Evolutionary conservation across 2,113 vertebrate genomes (phyloP), one percentile per base, ranked within the genome.

Genomic region (Sturnus vulgaris): DNA sequence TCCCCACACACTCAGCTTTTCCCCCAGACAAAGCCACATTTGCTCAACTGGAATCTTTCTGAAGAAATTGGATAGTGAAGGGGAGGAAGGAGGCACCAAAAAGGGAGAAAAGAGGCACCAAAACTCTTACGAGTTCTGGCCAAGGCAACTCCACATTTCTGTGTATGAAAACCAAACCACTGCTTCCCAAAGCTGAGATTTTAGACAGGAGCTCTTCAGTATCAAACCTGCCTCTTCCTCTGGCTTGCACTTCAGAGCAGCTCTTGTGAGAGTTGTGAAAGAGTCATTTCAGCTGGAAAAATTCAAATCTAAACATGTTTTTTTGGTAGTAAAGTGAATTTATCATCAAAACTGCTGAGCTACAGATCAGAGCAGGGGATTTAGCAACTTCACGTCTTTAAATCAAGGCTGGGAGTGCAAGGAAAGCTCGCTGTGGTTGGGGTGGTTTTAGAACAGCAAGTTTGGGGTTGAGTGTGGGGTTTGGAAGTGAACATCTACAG

Each of bases 401-500:
- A 89, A 79, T 79, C 77, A 60, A 78, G 77, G 33, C 30, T 56
- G 71, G 68, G 42, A 3, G 8, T 6, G 56, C 46, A 77, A 61
- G 2, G 8, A 71, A 80, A 78, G 31, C 21, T 18, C 11, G 6
- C 22, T 15, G 52, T 1, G 4, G 63, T 60, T 18, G 24, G 65
- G 55, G 25, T 2, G 49, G 33, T 20, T 79, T 40, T 40, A n/a
- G 39, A 52, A 7, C 37, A 75, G 13, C 0, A 0, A 53, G 37
- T 12, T 14, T 3, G 10, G 57, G 53, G 17, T 37, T 8, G 46
- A 66, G 37, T 1, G 5, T 1, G 33, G 52, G 0, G 0, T 50
- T 71, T 47, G 64, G 30, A 42, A 30, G 19, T 4, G 47, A 78
- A 66, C 3, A 6, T 4, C 30, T 20, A 2, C 42, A 42, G 60